Evolutionary conservation across 1,140 invertebrate species (phyloP).

Genomic region (Bombus balteatus): DNA sequence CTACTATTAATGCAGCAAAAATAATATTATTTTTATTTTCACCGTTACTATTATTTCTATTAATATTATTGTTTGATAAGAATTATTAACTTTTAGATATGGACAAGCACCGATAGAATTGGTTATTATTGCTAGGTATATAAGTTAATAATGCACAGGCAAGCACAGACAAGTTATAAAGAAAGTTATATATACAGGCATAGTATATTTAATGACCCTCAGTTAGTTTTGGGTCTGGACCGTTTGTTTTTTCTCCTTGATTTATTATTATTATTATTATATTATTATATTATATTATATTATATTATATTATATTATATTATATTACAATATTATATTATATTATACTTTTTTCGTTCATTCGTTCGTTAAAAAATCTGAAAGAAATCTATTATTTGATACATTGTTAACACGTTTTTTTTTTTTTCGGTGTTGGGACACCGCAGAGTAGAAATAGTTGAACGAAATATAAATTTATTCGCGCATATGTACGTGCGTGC

Average conservation of each 20-base stretch:
- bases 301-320: constrained; percentile 26
- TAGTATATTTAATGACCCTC: constrained; percentile 35
- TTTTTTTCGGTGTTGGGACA: constrained; percentile 75
- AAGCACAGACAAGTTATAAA: constrained; percentile 63
- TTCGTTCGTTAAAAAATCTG: constrained; percentile 51
- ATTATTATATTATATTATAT: constrained; percentile 37
- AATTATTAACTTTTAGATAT: constrained; percentile 72
- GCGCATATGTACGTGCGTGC: no score
- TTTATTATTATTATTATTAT: constrained; percentile 53
- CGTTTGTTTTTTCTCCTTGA: constrained; percentile 58
- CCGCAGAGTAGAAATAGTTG: constrained; percentile 47
- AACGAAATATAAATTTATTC: background rate
- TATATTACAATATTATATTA: constrained; percentile 49
- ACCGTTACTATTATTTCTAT: constrained; percentile 65
- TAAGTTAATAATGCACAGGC: constrained; percentile 56
- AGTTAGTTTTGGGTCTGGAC: constrained; percentile 39
- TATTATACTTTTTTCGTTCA: constrained; percentile 51
- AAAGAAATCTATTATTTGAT: constrained; percentile 51
- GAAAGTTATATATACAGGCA: constrained; percentile 45
- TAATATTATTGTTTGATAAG: constrained; percentile 68
- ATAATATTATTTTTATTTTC: constrained; percentile 75
- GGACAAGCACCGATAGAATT: constrained; percentile 68
- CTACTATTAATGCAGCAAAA: constrained; percentile 65
- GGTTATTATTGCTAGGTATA: constrained; percentile 67
- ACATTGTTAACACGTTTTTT: constrained; percentile 56